Percentiles rank a stretch among this genome's conserved stretches.
These are phyloP conservation scores for Babyrousa celebensis DNA, from an alignment of 2,797 vertebrate genomes.

Conservation along the genomic window DNA sequence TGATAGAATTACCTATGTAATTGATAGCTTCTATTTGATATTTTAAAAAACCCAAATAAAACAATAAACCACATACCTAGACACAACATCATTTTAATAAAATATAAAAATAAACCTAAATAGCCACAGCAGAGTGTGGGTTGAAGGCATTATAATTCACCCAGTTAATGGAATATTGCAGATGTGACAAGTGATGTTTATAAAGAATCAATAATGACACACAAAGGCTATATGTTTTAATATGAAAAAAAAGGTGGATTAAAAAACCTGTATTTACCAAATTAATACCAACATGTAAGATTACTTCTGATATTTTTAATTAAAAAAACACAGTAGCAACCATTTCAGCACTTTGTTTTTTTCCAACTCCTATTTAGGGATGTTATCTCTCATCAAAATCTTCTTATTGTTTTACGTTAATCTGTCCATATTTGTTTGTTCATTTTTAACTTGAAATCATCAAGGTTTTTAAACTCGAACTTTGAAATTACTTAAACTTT, in stretches of 20 bases:
- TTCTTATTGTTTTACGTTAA: slow-evolving; percentile 19
- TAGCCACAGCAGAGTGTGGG: background rate
- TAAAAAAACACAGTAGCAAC: background rate
- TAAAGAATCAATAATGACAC: slow-evolving; percentile 3
- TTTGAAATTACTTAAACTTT: slow-evolving; percentile 10
- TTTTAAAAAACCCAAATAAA: background rate
- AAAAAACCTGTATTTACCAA: background rate
- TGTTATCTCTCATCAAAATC: background rate
- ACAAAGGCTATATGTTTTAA: background rate
- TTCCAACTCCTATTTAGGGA: background rate
- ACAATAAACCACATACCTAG: background rate
- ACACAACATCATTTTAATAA: slow-evolving; percentile 34
- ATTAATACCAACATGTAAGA: background rate
- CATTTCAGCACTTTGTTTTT: slow-evolving; percentile 10
- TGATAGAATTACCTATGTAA: background rate
- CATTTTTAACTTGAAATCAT: slow-evolving; percentile 12
- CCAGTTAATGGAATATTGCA: slow-evolving; percentile 39
- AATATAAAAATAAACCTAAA: slow-evolving; percentile 32
- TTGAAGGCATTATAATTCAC: background rate
- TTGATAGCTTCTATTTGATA: slow-evolving; percentile 29
- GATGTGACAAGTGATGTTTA: background rate
- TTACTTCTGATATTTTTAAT: slow-evolving; percentile 16
- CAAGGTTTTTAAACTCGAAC: slow-evolving; percentile 35
- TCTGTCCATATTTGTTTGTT: background rate
- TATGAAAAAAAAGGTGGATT: background rate